Evolutionary conservation across 2,888 invertebrate genomes (phyloP), one percentile per base, ranked within the genome.

Genomic region (Leptinotarsa haldemani): DNA sequence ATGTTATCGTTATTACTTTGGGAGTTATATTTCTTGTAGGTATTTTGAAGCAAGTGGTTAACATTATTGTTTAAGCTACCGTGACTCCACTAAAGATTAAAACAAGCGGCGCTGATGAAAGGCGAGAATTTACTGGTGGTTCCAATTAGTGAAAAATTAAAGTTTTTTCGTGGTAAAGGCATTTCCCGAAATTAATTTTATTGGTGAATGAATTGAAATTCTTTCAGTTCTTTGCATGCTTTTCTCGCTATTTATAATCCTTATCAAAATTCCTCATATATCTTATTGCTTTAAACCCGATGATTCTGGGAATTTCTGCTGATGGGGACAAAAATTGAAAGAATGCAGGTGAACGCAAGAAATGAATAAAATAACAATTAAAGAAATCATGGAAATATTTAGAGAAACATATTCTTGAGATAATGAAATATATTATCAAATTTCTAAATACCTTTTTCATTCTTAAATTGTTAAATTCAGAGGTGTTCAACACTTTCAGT

Each of bases 41-140:
- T 67, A 76, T 73, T 73, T 69, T 67, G 16, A 18, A 65, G 65
- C 66, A 73, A 71, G 70, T 73, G 65, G 69, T 75, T 75, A 73
- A 75, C 73, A 73, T 71, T 71, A 73, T 73, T 73, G 73, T 73
- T 70, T 58, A 75, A 73, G 75, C 75, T 75, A 75, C 75, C 72
- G 75, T 68, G 66, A 48, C 69, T 65, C 66, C 68, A 16, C 47
- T 52, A 22, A 48, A 20, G 72, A 70, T 75, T 53, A 70, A 65
- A 67, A 64, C 30, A 5, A 25, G 67, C 72, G 75, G 72, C 67
- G 18, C 52, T 69, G 75, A 73, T 75, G 70, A 75, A 75, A 75
- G 72, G 56, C 46, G 46, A 65, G 73, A 69, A 53, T 69, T 65
- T 22, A 67, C 47, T 73, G 53, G 30, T 58, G 48, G 65, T 69